Evolutionary conservation across 1,140 invertebrate genomes (phyloP), one percentile per base, ranked within the genome.

Genomic region (Patella vulgata): DNA sequence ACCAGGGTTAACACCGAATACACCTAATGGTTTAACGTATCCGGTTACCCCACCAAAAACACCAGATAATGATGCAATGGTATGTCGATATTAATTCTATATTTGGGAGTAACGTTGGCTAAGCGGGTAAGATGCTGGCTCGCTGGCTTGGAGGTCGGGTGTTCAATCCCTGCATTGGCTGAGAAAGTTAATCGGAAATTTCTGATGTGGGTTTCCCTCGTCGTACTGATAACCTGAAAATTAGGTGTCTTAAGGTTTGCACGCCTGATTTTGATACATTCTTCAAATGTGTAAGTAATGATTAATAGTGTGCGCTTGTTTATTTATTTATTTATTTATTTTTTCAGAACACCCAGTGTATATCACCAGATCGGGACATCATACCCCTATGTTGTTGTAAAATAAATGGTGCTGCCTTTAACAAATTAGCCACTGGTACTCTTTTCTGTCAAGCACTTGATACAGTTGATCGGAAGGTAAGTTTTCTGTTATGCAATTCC

Each of bases 391-490:
- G 81, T 66, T 78, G 73, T 52, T 83, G 81, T 69, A 83, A 82
- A 63, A 73, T 83, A 14, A 78, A 71, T 58, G 80, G 80, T 61
- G 72, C 76, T 47, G 66, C 69, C 40, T 80, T 82, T 50, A 71
- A 71, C 44, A 81, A 81, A 42, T 65, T 80, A 43, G 62, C 67
- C 12, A 63, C 76, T 19, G 61, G 71, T 19, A 70, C 75, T 1
- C 80, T 72, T 0, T 85, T 83, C 68, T 91, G 90, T 69, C 89
- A 90, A 57, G 93, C 92, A 28, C 87, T 93, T 46, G 93, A 95
- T 77, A 89, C 89, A 28, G 89, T 93, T 52, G 92, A 93, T 77
- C 90, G 89, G 12, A 87, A 90, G 66, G 84, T 85, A 70, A 73
- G 59, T 33, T 17, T 17, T 12, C 6, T 2, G 17, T 30, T 21